phyloP scores from a whole-genome alignment of 1,140 invertebrate genomes.

The Bombus waltoni region DNA sequence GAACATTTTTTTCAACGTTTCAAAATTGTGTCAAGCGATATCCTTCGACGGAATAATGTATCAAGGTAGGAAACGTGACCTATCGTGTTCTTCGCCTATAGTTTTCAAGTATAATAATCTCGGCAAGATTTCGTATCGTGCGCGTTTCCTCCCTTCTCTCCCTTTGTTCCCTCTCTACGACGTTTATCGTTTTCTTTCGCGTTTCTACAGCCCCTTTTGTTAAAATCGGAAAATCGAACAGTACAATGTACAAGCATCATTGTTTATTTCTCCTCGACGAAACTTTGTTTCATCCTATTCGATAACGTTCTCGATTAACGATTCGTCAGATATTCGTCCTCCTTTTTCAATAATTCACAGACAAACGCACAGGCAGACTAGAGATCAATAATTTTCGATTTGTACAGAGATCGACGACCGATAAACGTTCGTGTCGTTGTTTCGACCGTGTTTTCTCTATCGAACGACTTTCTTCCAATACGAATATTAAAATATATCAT shows the following conservation, averaged over 20 bases:
- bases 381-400: slow-evolving; percentile 5
- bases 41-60: no score
- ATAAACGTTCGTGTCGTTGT: not conserved
- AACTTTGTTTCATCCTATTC: not conserved
- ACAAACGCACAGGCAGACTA: not conserved
- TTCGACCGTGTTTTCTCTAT: not conserved
- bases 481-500: slow-evolving; percentile 14
- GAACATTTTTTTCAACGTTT: not conserved
- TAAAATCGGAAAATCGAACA: not conserved
- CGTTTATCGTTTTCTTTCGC: no score
- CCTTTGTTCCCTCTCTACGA: not conserved
- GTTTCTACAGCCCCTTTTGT: no score
- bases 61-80: not conserved
- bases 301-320: not conserved
- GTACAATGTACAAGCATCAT: not conserved
- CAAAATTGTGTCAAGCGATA: not conserved
- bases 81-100: not conserved
- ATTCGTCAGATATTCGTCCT: not conserved
- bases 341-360: not conserved
- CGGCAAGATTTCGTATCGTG: not conserved
- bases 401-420: not conserved
- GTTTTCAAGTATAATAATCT: not conserved
- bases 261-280: no score
- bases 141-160: slow-evolving; percentile 19
- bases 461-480: slow-evolving; percentile 2